phyloP scores from a whole-genome alignment of 2,113 vertebrate genomes.

The Merops nubicus region DNA sequence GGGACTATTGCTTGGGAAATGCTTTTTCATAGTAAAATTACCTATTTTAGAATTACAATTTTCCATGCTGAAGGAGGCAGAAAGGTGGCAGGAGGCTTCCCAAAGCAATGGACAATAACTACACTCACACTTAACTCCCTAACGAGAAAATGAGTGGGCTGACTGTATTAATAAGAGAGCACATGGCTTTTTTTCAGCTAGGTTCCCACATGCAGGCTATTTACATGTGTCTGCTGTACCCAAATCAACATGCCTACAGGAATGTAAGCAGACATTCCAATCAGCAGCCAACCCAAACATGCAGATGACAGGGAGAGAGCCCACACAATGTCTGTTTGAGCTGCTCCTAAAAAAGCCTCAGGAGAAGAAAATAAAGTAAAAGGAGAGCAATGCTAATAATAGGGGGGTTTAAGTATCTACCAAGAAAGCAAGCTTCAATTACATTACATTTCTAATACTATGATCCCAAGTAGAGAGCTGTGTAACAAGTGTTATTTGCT shows the following conservation, averaged over 20 bases:
- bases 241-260: background rate
- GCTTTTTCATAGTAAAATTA: conserved; percentile 14
- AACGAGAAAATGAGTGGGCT: background rate
- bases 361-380: background rate
- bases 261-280: background rate
- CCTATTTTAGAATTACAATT: conserved; percentile 32
- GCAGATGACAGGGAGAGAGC: background rate
- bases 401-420: background rate
- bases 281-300: conserved; percentile 5
- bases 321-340: background rate
- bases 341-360: background rate
- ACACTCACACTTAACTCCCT: background rate
- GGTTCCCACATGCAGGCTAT: background rate
- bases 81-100: background rate
- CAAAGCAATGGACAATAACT: background rate
- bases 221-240: background rate
- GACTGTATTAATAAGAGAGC: background rate
- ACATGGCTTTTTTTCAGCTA: background rate
- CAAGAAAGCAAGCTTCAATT: background rate
- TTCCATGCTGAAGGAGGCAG: background rate
- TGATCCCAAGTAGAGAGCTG: background rate
- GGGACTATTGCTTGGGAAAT: conserved; percentile 34
- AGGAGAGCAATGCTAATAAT: background rate
- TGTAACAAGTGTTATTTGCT: background rate
- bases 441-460: background rate